Evolutionary conservation across 1,140 invertebrate genomes (phyloP).

Genomic region (Rhagoletis zephyria): DNA sequence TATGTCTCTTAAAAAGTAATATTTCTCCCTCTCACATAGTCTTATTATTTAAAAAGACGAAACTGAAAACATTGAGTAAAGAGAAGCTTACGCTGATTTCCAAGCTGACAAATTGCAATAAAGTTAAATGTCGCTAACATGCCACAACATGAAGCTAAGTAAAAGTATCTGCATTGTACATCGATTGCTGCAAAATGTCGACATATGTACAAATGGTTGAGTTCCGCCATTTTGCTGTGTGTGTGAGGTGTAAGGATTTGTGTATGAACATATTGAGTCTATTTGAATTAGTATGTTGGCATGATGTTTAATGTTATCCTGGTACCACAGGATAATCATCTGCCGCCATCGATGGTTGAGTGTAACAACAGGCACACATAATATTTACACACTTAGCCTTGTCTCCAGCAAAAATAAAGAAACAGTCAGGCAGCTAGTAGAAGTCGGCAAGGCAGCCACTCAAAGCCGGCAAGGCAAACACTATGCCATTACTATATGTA

Average conservation of each 20-base stretch:
- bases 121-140: too few species aligned
- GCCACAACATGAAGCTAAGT: too few species aligned
- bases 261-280: background rate
- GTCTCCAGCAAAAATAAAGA: background rate
- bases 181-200: background rate
- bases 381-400: conserved; percentile 28
- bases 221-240: background rate
- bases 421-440: background rate
- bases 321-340: background rate
- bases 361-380: background rate
- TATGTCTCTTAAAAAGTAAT: too few species aligned
- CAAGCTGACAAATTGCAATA: too few species aligned
- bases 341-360: background rate
- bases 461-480: background rate
- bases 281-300: conserved; percentile 29
- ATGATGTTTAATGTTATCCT: conserved; percentile 41
- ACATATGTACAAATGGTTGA: background rate
- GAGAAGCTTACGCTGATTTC: too few species aligned
- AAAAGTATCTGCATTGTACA: background rate
- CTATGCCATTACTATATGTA: background rate
- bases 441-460: background rate
- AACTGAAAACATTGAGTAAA: too few species aligned
- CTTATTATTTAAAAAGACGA: too few species aligned
- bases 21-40: too few species aligned
- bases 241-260: too few species aligned